These are phyloP conservation scores for Patiria pectinifera DNA, from an alignment of 53 echinoderm and acorn worm species.

Conservation along the genomic window DNA sequence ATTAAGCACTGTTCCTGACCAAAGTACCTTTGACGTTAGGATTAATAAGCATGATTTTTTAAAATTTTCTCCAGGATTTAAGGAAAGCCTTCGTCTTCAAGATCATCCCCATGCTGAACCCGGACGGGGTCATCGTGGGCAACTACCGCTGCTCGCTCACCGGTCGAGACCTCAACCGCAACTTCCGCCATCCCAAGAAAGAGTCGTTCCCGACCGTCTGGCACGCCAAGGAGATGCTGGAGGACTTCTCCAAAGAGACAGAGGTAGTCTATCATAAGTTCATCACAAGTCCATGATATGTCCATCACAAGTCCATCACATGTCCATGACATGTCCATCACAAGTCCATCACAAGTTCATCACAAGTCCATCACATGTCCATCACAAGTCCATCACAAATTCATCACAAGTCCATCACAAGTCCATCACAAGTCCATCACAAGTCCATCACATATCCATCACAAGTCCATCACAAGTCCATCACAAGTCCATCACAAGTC, in stretches of 20 bases:
- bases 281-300: too few relatives aligned
- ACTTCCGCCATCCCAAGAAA: conserved; percentile 90
- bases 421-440: too few relatives aligned
- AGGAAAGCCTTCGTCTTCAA: conserved; percentile 92
- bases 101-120: conserved; percentile 97
- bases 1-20: too few relatives aligned
- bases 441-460: too few relatives aligned
- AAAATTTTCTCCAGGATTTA: conserved; percentile 69
- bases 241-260: conserved; percentile 77
- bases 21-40: too few relatives aligned
- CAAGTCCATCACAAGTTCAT: too few relatives aligned
- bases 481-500: too few relatives aligned
- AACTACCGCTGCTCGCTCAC: conserved; percentile 98
- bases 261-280: conserved; percentile 64
- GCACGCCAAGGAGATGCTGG: conserved; percentile 91
- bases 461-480: too few relatives aligned
- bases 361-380: too few relatives aligned
- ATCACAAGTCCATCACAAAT: too few relatives aligned
- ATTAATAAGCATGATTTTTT: not conserved
- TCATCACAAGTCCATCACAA: too few relatives aligned
- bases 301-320: not conserved
- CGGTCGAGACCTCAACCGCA: conserved; percentile 95
- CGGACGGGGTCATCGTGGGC: conserved; percentile 96
- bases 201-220: conserved; percentile 94
- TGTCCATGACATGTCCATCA: too few relatives aligned